Percentiles rank a stretch among this genome's conserved stretches.
Conservation (phyloP, 2,888 invertebrate genomes). For the Eucera pruinosa region DNA sequence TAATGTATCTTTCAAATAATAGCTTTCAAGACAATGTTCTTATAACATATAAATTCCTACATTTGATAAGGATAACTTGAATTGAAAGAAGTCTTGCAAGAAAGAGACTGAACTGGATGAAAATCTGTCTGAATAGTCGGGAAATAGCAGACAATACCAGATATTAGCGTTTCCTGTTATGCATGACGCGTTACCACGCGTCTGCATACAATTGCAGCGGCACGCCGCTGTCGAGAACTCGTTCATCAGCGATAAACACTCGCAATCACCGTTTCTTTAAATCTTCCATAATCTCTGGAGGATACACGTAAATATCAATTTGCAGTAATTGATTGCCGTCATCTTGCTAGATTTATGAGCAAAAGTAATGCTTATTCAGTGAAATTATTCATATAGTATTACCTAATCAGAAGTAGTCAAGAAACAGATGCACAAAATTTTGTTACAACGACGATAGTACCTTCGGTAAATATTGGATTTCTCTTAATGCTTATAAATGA, state of each 20-base stretch:
- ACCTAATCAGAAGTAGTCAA: background rate
- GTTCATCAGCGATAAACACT: slow-evolving; percentile 29
- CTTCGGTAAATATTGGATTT: background rate
- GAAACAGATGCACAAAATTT: background rate
- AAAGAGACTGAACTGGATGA: slow-evolving; percentile 2
- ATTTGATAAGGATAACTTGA: too few species aligned
- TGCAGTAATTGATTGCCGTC: slow-evolving; percentile 4
- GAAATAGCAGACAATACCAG: slow-evolving; percentile 30
- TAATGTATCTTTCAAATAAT: too few species aligned
- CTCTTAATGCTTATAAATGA: too few species aligned
- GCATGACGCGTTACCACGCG: slow-evolving; percentile 18
- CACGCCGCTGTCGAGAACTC: slow-evolving; percentile 7
- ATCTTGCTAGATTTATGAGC: background rate
- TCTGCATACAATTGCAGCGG: slow-evolving; percentile 7
- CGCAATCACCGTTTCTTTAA: slow-evolving; percentile 12
- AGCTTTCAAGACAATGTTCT: too few species aligned
- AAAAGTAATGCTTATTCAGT: background rate
- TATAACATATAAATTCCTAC: too few species aligned
- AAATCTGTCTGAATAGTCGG: slow-evolving; percentile 8
- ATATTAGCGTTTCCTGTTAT: slow-evolving; percentile 42
- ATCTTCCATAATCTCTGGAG: background rate
- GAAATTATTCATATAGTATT: background rate
- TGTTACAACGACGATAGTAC: background rate
- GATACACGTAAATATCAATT: slow-evolving; percentile 7
- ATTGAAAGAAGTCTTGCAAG: background rate